A percentile compares a stretch with the other conserved stretches of the same genome.
phyloP scores from a whole-genome alignment of 1,140 invertebrate genomes.

The Calosoma granatense region DNA sequence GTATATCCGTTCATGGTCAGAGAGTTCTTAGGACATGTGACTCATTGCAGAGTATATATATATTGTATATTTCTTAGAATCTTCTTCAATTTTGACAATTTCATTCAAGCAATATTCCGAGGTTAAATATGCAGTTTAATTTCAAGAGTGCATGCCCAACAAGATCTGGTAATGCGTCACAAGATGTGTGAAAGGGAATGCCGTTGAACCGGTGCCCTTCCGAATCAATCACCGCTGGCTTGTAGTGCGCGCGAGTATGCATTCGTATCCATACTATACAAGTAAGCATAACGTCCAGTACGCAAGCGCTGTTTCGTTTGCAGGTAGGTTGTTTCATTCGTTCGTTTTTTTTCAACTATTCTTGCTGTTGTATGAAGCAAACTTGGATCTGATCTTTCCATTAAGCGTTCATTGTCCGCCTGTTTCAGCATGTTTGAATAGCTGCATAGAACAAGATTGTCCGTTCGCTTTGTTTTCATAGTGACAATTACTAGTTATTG shows the following conservation, averaged over 20 bases:
- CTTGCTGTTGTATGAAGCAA: not conserved
- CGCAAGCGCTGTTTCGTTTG: too few species aligned
- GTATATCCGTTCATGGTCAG: too few species aligned
- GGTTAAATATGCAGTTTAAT: too few species aligned
- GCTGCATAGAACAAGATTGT: not conserved
- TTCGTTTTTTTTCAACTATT: not conserved
- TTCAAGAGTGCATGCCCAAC: too few species aligned
- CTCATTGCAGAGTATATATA: too few species aligned
- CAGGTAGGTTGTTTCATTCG: too few species aligned
- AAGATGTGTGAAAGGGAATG: not conserved
- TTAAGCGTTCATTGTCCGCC: slow-evolving; percentile 1
- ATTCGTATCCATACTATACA: not conserved
- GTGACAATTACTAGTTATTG: too few species aligned
- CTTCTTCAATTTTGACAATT: too few species aligned
- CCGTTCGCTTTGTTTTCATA: not conserved
- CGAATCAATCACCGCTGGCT: not conserved
- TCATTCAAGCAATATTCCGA: too few species aligned
- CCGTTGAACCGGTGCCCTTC: not conserved
- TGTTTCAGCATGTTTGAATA: slow-evolving; percentile 1
- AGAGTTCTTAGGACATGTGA: too few species aligned
- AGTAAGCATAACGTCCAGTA: not conserved
- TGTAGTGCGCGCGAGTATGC: not conserved
- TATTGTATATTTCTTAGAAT: too few species aligned
- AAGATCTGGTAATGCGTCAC: not conserved
- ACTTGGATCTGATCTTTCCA: not conserved